phyloP scores from a whole-genome alignment of 2,797 vertebrate genomes.

The Trachops cirrhosus region DNA sequence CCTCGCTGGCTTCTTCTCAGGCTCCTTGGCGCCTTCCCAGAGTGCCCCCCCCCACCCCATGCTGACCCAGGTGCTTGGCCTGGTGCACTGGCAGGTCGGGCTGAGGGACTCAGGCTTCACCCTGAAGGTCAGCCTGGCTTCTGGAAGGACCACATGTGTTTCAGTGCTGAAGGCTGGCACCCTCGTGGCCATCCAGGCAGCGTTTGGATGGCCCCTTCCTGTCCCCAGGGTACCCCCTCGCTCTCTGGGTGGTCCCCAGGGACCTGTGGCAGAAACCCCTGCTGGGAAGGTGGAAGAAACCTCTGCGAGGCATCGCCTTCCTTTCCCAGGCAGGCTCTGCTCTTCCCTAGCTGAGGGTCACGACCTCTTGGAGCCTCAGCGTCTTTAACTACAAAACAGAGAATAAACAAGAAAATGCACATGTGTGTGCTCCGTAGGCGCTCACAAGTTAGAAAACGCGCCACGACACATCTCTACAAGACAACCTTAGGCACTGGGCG shows the following conservation, averaged over 20 bases:
- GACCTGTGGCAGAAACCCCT: neutral
- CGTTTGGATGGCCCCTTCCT: too few relatives aligned
- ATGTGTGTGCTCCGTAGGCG: too few relatives aligned
- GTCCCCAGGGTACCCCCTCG: rapidly evolving
- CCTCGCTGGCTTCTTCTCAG: neutral
- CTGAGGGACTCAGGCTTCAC: too few relatives aligned
- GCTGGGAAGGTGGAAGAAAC: rapidly evolving
- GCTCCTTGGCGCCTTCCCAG: neutral
- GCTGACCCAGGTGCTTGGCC: neutral
- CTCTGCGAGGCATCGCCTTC: rapidly evolving
- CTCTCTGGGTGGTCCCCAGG: neutral
- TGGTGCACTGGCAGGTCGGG: neutral
- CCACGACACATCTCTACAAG: neutral
- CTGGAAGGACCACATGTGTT: neutral
- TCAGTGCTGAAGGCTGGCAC: neutral
- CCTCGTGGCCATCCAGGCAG: neutral
- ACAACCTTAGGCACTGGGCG: neutral
- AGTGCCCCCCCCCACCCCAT: rapidly evolving
- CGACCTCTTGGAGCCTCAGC: neutral
- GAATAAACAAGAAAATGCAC: neutral
- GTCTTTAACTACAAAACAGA: neutral
- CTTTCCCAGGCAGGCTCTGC: neutral
- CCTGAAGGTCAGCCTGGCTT: neutral
- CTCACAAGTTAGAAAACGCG: neutral
- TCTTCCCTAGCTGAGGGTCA: rapidly evolving